Evolutionary conservation across 2,113 vertebrate species (phyloP), one percentile per base, ranked within the genome.

Genomic region (Eolophus roseicapilla): DNA sequence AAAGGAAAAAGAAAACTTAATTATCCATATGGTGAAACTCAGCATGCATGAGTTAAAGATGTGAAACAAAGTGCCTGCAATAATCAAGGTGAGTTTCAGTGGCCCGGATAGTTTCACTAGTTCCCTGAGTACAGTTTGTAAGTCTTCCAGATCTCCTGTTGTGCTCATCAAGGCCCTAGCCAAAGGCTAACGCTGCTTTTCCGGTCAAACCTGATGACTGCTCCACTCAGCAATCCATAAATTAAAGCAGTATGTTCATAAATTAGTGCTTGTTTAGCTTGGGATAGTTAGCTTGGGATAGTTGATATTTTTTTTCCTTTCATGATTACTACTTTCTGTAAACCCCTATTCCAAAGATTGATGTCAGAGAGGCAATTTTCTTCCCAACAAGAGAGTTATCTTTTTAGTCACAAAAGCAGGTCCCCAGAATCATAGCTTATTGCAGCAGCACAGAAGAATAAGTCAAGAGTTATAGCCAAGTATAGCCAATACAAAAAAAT

Each of bases 401-500:
- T 81, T 92, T 97, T 93, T 79, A 91, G 90, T 55, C 77, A 79
- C 93, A 84, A 89, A 91, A 92, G 69, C 69, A 93, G 57, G 88
- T 96, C 91, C 91, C 93, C 44, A 73, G 92, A 93, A 94, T 87
- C 88, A 76, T 77, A 93, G 90, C 80, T 95, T 93, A 95, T 82
- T 94, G 84, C 93, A 87, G 81, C 3, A 2, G 81, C 74, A 91
- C 88, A 82, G 80, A 43, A 83, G 88, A 96, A 93, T 93, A 96
- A 95, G 85, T 92, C 90, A 96, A 94, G 92, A 94, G 92, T 95
- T 95, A 95, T 93, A 73, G 78, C 88, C 88, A 84, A 96, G 80
- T 76, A 91, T 6, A 92, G 80, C 71, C 80, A 95, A 94, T 94
- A 93, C 47, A 73, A 77, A 93, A 92, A 94, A 87, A 59, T 5